Percentiles rank a stretch among this genome's conserved stretches.
These are phyloP conservation scores for Cynopterus brachyotis DNA, from an alignment of 2,113 vertebrate genomes.

Conservation along the genomic window DNA sequence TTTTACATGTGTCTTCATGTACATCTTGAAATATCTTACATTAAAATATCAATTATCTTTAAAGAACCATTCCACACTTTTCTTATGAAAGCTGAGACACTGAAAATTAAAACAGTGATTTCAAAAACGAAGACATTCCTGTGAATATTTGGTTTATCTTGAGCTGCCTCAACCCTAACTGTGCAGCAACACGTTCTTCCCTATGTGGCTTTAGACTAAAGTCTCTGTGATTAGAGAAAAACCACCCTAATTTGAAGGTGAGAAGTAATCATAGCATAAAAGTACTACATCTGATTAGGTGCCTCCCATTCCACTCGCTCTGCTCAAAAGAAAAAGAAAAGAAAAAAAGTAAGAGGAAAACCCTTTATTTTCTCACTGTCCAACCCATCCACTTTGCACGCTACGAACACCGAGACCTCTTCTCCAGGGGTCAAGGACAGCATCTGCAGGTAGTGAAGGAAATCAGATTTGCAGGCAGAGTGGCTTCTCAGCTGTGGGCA, in stretches of 20 bases:
- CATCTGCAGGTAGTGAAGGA: background rate
- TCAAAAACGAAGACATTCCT: background rate
- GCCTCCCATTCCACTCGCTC: background rate
- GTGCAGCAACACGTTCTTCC: background rate
- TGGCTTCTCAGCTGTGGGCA: background rate
- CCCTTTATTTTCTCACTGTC: background rate
- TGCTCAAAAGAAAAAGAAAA: background rate
- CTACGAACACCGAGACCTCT: background rate
- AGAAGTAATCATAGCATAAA: background rate
- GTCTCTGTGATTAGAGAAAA: background rate
- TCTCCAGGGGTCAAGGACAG: background rate
- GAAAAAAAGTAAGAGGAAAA: background rate
- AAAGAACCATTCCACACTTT: background rate
- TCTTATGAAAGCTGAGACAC: background rate
- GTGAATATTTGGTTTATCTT: background rate
- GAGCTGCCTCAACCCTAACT: background rate
- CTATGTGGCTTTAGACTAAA: background rate
- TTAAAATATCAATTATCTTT: background rate
- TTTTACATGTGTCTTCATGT: background rate
- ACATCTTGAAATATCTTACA: background rate
- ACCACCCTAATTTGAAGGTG: background rate
- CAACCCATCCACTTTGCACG: background rate
- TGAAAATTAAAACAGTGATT: conserved; percentile 24
- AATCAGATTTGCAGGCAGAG: background rate
- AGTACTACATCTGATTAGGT: background rate